These are phyloP conservation scores for Colletes latitarsis DNA, from an alignment of 1,140 invertebrate species.

Conservation along the genomic window DNA sequence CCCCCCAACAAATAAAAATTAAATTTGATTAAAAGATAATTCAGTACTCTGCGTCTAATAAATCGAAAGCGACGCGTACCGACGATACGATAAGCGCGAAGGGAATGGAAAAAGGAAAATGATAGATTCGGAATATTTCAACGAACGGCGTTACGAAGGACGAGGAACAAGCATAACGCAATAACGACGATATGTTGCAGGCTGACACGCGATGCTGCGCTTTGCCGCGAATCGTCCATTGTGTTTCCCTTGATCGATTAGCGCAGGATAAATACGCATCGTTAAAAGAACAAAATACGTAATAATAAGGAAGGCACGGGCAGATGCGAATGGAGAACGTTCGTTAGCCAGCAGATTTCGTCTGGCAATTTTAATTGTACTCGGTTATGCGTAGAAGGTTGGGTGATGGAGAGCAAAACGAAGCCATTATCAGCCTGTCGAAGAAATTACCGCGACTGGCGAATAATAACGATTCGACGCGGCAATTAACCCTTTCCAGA, in stretches of 20 bases:
- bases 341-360: slow-evolving; percentile 45
- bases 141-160: slow-evolving; percentile 5
- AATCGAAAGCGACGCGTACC: no score
- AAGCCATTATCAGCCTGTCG: slow-evolving; percentile 34
- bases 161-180: background rate
- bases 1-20: no score
- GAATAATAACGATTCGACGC: slow-evolving; percentile 49
- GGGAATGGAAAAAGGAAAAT: background rate
- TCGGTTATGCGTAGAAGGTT: slow-evolving; percentile 4
- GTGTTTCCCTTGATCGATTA: slow-evolving; percentile 29
- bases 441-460: slow-evolving; percentile 31
- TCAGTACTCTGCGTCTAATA: no score
- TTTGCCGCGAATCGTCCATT: slow-evolving; percentile 17
- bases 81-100: no score
- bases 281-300: slow-evolving; percentile 16
- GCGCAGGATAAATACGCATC: slow-evolving; percentile 16
- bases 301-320: slow-evolving; percentile 6
- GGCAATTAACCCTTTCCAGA: slow-evolving; percentile 39
- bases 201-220: background rate
- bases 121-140: background rate
- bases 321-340: slow-evolving; percentile 3
- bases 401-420: slow-evolving; percentile 28
- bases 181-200: slow-evolving; percentile 3
- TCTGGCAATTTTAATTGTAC: slow-evolving; percentile 42
- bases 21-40: no score